Evolutionary conservation across 2,797 vertebrate species (phyloP), one percentile per base, ranked within the genome.

Genomic region (Falco biarmicus): DNA sequence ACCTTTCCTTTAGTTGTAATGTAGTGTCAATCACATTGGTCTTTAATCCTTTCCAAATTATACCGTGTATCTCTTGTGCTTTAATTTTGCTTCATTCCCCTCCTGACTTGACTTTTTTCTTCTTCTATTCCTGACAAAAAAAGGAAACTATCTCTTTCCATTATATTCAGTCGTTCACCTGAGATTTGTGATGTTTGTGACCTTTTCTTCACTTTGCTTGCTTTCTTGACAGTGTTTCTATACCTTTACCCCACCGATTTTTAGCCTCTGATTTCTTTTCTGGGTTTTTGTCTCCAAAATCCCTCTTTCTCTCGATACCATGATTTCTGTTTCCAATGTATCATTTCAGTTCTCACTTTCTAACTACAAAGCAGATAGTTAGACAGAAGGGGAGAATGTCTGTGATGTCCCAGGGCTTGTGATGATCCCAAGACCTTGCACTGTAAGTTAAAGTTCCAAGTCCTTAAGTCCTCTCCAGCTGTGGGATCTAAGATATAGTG

Each of bases 41-140:
- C 56, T 94, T 93, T 95, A 89, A 90, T 93, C 91, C 81, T 82
- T 88, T 79, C 59, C 73, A 75, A 92, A 94, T 90, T 89, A 69
- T 63, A 90, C 53, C 51, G 37, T 51, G 59, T 91, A 57, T 88
- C 73, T 59, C 79, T 76, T 78, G 19, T 47, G 51, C 75, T 93
- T 96, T 80, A 69, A 74, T 89, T 86, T 80, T 83, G 19, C 32
- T 54, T 81, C 34, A 32, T 71, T 87, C 29, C 16, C 7, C 63
- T 76, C 29, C 39, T 45, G 34, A 16, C 34, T 76, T 59, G 6
- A 60, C 17, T 51, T 92, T 76, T 91, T 68, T 17, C 26, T 89
- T 87, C 26, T 69, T 92, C 53, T 74, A 37, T 51, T 83, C 45
- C 60, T 74, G 51, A 41, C 47, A 48, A 77, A 81, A 81, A 77